Percentiles rank a stretch among this genome's conserved stretches.
These are phyloP conservation scores for Petrophora chlorosata DNA, from an alignment of 2,888 invertebrate species.

Conservation along the genomic window DNA sequence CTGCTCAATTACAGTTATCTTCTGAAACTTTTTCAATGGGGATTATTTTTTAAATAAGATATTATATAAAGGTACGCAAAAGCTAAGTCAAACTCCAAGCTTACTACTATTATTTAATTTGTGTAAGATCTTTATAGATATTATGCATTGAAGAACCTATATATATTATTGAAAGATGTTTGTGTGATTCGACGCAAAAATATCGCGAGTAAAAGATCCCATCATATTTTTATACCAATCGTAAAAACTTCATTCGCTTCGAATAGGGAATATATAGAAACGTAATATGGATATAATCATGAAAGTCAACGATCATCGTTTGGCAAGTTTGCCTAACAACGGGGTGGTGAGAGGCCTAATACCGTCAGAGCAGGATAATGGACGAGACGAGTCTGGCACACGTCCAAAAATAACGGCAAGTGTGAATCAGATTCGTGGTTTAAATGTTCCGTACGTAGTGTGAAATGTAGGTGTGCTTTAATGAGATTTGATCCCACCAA, in stretches of 20 bases:
- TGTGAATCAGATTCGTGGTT: conserved; percentile 12
- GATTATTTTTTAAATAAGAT: too few relatives aligned
- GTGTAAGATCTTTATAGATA: too few relatives aligned
- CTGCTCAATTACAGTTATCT: too few relatives aligned
- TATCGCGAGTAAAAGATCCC: neutral
- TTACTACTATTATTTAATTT: too few relatives aligned
- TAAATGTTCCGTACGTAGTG: conserved; percentile 6
- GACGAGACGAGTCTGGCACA: conserved; percentile 30
- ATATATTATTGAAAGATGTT: too few relatives aligned
- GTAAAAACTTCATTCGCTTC: neutral
- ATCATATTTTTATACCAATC: neutral
- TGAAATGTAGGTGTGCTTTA: too few relatives aligned
- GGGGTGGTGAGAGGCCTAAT: conserved; percentile 13
- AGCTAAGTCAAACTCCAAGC: too few relatives aligned
- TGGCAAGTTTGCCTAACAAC: conserved; percentile 16
- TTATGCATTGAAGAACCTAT: too few relatives aligned
- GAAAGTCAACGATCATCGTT: conserved; percentile 19
- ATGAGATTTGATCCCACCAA: too few relatives aligned
- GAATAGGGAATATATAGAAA: conserved; percentile 1
- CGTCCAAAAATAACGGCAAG: conserved; percentile 26
- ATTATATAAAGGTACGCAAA: too few relatives aligned
- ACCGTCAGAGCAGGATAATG: conserved; percentile 23
- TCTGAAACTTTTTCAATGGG: too few relatives aligned
- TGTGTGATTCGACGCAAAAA: too few relatives aligned
- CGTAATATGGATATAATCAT: conserved; percentile 7